Base-by-base conservation (phyloP, 2,888 invertebrate species). In the Netelia melanura region DNA sequence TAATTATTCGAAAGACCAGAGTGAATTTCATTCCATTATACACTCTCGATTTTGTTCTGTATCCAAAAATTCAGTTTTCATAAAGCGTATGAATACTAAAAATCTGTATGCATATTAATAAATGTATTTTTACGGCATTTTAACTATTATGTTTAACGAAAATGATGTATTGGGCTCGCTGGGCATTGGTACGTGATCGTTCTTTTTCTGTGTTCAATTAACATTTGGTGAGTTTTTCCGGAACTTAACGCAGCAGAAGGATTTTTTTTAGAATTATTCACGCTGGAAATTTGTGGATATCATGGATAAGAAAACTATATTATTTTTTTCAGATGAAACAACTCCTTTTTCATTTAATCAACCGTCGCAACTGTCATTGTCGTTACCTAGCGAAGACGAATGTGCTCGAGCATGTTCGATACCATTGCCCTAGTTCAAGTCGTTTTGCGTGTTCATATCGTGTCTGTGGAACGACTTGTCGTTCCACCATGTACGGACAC, bases 401-500 rank as follows among this genome's bases (percentile, higher is more conserved):
- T 1, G 90, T 94, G 9, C 90, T 90, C 43, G 89, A 92, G 62
- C 94, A 94, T 77, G 86, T 92, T 68, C 91, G 93, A 0, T 93
- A 93, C 86, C 92, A 93, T 77, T 94, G 94, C 85, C 93, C 93
- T 2, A 88, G 89, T 54, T 92, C 92, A 14, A 91, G 92, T 62
- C 91, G 91, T 54, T 93, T 92, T 79, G 89, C 91, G 79, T 93
- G 93, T 68, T 91, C 93, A 2, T 90, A 93, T 75, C 94, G 94
- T 81, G 88, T 89, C 8, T 89, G 90, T 72, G 84, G 88, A 11
- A 90, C 90, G 1, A 91, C 90, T n/a, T 91, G 91, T 54, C 91
- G 91, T 3, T 91, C 91, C 1, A 92, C 68, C 25, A 70, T 70
- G 38, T 70, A 21, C 68, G 44, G 54, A 44, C 75, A 70, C 58